These are phyloP conservation scores for Apocheima hispidaria DNA, from an alignment of 2,888 invertebrate species.

Conservation along the genomic window DNA sequence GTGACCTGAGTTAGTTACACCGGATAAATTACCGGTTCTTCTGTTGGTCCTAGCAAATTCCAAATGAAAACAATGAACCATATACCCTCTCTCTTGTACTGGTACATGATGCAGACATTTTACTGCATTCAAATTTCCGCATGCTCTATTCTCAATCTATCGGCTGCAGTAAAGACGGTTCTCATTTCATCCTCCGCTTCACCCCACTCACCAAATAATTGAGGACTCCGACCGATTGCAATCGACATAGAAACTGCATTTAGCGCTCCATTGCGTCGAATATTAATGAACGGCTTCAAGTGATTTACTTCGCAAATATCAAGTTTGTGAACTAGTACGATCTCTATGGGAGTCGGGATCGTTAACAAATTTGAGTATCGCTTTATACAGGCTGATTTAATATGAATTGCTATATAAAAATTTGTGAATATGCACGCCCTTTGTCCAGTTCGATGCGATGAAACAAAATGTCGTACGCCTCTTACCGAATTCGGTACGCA, in stretches of 20 bases:
- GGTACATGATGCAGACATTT: not conserved
- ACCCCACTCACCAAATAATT: constrained; percentile 13
- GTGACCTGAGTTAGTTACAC: too few species aligned
- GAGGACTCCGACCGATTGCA: constrained; percentile 56
- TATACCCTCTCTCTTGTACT: too few species aligned
- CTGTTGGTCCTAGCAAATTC: too few species aligned
- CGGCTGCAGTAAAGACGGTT: not conserved
- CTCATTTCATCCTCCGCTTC: not conserved
- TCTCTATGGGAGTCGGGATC: not conserved
- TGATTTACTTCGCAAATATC: constrained; percentile 49
- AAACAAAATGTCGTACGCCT: too few species aligned
- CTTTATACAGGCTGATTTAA: not conserved
- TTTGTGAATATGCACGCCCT: too few species aligned
- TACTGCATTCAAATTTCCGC: not conserved
- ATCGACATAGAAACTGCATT: constrained; percentile 78
- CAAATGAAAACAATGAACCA: too few species aligned
- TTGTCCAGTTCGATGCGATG: too few species aligned
- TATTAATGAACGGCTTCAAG: constrained; percentile 71
- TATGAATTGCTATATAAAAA: too few species aligned
- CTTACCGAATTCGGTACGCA: too few species aligned
- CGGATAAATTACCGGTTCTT: too few species aligned
- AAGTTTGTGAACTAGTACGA: constrained; percentile 27
- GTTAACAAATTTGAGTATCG: not conserved
- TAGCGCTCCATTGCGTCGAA: constrained; percentile 68
- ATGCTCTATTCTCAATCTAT: constrained; percentile 5